These are phyloP conservation scores for Oreochromis spilurus DNA, from an alignment of 2,113 vertebrate species.

Conservation along the genomic window DNA sequence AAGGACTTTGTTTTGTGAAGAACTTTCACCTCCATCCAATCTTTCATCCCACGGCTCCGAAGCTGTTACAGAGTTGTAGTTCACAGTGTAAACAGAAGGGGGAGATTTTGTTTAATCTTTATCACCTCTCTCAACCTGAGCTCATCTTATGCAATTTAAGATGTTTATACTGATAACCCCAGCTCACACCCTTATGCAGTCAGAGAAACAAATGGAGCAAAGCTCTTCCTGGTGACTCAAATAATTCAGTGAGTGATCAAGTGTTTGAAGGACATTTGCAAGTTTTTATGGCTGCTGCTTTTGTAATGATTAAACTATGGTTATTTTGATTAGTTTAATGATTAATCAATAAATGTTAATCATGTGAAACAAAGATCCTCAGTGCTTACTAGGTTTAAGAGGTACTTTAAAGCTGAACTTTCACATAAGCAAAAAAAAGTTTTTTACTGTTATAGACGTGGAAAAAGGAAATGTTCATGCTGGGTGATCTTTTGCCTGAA, in stretches of 20 bases:
- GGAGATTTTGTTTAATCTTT: background rate
- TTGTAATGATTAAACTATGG: background rate
- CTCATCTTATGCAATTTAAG: background rate
- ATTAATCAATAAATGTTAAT: background rate
- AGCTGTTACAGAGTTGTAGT: background rate
- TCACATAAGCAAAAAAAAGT: background rate
- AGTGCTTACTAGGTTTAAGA: background rate
- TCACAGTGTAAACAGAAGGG: background rate
- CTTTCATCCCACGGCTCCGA: rapidly evolving
- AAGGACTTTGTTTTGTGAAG: background rate
- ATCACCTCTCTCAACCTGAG: background rate
- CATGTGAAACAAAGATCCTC: background rate
- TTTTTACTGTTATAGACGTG: background rate
- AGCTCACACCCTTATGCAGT: background rate
- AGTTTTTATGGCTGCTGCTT: background rate
- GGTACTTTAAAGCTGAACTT: background rate
- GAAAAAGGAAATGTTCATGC: background rate
- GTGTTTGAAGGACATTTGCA: background rate
- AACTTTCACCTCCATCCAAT: background rate
- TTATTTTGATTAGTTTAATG: background rate
- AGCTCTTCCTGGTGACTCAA: background rate
- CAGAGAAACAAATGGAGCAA: background rate
- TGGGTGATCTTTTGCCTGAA: background rate
- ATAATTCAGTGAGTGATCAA: background rate
- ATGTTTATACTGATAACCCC: background rate